Conservation (phyloP, 2,797 vertebrate genomes). For the Rhinatrema bivittatum region DNA sequence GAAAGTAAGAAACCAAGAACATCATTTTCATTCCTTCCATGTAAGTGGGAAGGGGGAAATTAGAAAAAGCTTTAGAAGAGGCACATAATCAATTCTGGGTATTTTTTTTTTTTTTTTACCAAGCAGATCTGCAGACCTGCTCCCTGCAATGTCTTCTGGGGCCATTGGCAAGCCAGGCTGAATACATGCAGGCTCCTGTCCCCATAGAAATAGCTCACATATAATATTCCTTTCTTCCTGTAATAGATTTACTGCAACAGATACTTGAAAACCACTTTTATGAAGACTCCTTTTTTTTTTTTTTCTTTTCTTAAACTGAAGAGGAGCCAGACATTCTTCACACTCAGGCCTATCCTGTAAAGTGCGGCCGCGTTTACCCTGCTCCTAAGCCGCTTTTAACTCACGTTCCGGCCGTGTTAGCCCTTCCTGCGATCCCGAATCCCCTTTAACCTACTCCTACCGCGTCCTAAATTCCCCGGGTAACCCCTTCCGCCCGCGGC, state of each 20-base stretch:
- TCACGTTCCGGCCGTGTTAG: no score
- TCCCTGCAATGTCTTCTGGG: constrained; percentile 7
- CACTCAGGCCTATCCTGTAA: no score
- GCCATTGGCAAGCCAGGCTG: no score
- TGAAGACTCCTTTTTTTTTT: not conserved
- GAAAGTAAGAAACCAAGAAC: constrained; percentile 9
- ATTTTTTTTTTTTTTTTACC: constrained; percentile 21
- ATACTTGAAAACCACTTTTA: not conserved
- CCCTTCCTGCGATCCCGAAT: no score
- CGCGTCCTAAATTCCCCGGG: no score
- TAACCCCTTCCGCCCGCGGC: no score
- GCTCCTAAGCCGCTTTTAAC: no score
- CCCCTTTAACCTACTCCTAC: no score
- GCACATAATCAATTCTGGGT: constrained; percentile 20
- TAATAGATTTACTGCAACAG: not conserved
- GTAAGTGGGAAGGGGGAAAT: constrained; percentile 7
- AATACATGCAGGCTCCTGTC: constrained; percentile 21
- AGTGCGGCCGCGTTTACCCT: no score
- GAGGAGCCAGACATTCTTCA: no score
- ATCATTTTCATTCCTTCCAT: constrained; percentile 16
- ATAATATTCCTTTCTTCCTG: constrained; percentile 16
- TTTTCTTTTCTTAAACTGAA: constrained; percentile 7
- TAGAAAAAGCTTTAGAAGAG: constrained; percentile 18
- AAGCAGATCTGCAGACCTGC: constrained; percentile 7
- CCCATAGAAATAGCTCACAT: constrained; percentile 27